Evolutionary conservation across 1,140 invertebrate genomes (phyloP), one percentile per base, ranked within the genome.

Genomic region (Saccostrea echinata): DNA sequence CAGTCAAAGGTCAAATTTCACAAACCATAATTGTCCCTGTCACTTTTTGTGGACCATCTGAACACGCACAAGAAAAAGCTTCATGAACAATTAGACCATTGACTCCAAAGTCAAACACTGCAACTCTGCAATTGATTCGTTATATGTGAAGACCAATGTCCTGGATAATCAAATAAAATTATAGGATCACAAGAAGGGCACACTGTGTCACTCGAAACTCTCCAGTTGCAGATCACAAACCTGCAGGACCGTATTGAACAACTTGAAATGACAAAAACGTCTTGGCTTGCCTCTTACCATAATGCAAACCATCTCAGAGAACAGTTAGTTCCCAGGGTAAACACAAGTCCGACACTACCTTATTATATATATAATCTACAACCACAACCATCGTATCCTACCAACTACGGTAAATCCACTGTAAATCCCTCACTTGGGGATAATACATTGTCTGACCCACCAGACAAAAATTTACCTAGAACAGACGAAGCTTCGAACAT

Each of bases 61-160:
- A 53, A 53, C 52, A 53, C 52, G 52, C 52, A 53, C 52, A 53
- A 53, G 52, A 53, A 53, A 53, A 53, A 53, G 52, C 52, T 53
- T 53, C 52, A 53, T 53, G 52, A 53, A 53, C 52, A 53, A 53
- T 12, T 53, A 53, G 52, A 53, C 52, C 12, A 53, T 83, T 52
- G 81, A 83, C 43, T 18, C 12, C 16, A 52, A 83, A 83, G 16
- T 83, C 33, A 83, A 83, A 52, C 81, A 83, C 81, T 21, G 24
- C 33, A 83, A 83, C 81, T 21, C 33, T 21, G 52, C 16, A 51
- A 35, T 83, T 21, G 81, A 83, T 21, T 83, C 81, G 3, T 24
- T 83, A 12, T 35, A 83, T 21, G 33, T 51, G 21, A 83, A 83
- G 52, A 33, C 81, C 43, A 83, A 51, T 51, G 52, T 35, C 21